Base-by-base conservation (phyloP, 1,140 invertebrate genomes). In the Drosophila sp. region DNA sequence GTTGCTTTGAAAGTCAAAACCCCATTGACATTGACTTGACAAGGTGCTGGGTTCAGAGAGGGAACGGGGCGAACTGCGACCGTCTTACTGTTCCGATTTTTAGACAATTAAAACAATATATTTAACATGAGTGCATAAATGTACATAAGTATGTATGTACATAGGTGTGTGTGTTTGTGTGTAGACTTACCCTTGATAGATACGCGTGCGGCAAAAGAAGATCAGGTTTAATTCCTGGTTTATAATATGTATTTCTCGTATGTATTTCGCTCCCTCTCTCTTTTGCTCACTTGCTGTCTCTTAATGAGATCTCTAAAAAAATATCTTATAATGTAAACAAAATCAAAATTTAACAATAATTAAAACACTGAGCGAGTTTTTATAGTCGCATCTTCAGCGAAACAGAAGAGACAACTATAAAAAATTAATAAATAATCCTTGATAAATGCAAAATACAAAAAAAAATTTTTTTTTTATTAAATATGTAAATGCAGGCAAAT, bases 11-110 rank as follows among this genome's bases (percentile, higher is more conserved):
- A 75, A 75, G 72, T 65, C 59, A 65, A 71, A 62, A 61, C 40
- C 11, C 34, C 40, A 64, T 75, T 75, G 72, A 72, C 72, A 75
- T 75, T 75, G 72, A 65, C 18, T 64, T 46, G 18, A 3, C 27
- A 41, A 41, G 48, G 48, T 8, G 13, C 9, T 34, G 29, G 16
- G 32, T 38, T 18, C 4, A 18, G 11, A 38, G 51, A 8, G 34
- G 53, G 54, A 9, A 38, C 38, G 38, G 38, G 27, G 45, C 11
- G 11, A 46, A 45, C 4, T 29, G 9, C 7, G n/a, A 25, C 13
- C 38, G 54, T 13, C 40, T 45, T 32, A 27, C 14, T 48, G 46
- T n/a, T 8, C 46, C 27, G 46, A 14, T 50, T 50, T n/a, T 50
- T 27, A 50, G 27, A 16, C 46, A 50, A 50, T 50, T 50, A 50